Evolutionary conservation across 2,888 invertebrate genomes (phyloP), one percentile per base, ranked within the genome.

Genomic region (Caenorhabditis macrosperma): DNA sequence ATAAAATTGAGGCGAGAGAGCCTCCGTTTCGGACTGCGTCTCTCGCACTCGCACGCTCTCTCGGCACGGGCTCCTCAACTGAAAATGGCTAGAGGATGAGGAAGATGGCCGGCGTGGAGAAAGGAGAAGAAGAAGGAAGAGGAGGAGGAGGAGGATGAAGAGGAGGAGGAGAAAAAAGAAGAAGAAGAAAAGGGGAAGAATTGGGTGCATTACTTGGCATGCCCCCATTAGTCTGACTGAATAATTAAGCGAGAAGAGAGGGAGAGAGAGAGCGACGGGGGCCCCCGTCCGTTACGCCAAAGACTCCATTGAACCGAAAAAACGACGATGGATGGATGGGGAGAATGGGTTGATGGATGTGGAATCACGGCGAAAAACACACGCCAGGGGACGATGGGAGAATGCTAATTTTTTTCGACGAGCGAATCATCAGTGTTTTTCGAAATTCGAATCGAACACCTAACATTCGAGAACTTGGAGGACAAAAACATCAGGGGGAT

Each of bases 181-280:
- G 50, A 69, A 69, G 59, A 50, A 20, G 48, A 61, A 44, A 55
- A 72, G 54, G 54, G 41, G 54, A 71, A 61, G 52, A 55, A 63
- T 71, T 63, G 71, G 71, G 71, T 63, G 71, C 71, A 64, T 64
- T 63, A 72, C 72, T 72, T 60, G 69, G 69, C 60, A 57, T 67
- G 46, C 60, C 52, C 54, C 64, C 64, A 72, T 72, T 72, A 72
- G 72, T 64, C 50, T 57, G 64, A 64, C 72, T 72, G 72, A 72
- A 72, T 72, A 72, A 72, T 72, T 72, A 69, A 69, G 60, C 69
- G 69, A 46, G 33, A 57, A 44, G n/a, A n/a, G n/a, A n/a, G n/a
- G n/a, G n/a, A n/a, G n/a, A n/a, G n/a, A n/a, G n/a, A n/a, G n/a
- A n/a, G 55, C 44, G 26, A 35, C 10, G 28, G 46, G 15, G 48